Evolutionary conservation across 2,797 vertebrate genomes (phyloP), one percentile per base, ranked within the genome.

Genomic region (Halcyon chelicuti): DNA sequence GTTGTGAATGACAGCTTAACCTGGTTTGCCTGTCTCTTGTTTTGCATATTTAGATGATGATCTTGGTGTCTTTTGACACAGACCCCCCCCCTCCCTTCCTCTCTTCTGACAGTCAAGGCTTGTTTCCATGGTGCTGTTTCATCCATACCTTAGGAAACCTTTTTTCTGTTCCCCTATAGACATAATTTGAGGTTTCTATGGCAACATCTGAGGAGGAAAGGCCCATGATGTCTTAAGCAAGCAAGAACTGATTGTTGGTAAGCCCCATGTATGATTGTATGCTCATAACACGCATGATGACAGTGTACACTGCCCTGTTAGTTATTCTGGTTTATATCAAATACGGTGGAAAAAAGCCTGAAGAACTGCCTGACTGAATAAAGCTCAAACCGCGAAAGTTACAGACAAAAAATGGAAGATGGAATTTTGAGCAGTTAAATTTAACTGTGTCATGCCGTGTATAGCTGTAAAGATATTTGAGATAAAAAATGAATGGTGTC

Each of bases 151-250:
- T 91, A 90, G 73, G 68, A 96, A 95, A 76, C 40, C 62, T 54
- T 86, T 82, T 88, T 44, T 75, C 55, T 51, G 44, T 91, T 88
- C 91, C 95, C 95, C 94, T 97, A 95, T 97, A 97, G 96, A 92
- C 94, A 94, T 93, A 95, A 97, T 71, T 96, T 5, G 93, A 96
- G 75, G 97, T 98, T 98, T 97, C 98, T 95, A 97, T 97, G 96
- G 97, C 94, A 98, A 98, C 97, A 37, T 49, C 47, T 37, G 39
- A 35, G 63, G 57, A 93, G 73, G 89, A 78, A 92, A 21, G 52
- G 73, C 37, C 77, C 29, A 15, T 39, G 85, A 20, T 88, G 54
- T n/a, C n/a, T 91, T 21, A 31, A 39, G 58, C 39, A 65, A 42
- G 54, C 21, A 54, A 65, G 65, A 61, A 25, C 22, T 22, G 87